Conservation (phyloP, 2,113 vertebrate genomes). For the Gambusia affinis region DNA sequence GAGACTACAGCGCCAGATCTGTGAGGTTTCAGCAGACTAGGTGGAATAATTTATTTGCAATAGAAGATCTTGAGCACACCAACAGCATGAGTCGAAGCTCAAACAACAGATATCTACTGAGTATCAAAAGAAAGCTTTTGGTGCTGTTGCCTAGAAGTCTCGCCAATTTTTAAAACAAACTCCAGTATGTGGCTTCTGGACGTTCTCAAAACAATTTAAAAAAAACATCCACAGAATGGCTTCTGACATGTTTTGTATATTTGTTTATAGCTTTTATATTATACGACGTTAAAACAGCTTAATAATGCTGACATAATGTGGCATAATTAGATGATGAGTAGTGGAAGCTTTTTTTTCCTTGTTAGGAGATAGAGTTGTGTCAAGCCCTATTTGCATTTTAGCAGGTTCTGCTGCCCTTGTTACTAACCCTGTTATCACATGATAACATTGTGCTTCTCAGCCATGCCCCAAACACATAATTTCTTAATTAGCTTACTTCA, state of each 20-base stretch:
- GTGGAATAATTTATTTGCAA: constrained; percentile 46
- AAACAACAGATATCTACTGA: constrained; percentile 16
- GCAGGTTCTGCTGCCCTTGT: constrained; percentile 32
- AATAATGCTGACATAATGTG: background rate
- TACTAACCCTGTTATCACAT: constrained; percentile 52
- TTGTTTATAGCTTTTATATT: background rate
- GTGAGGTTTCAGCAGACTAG: constrained; percentile 25
- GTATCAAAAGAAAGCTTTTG: constrained; percentile 12
- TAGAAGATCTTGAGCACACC: constrained; percentile 21
- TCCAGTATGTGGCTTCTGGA: constrained; percentile 9
- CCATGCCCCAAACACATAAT: constrained; percentile 38
- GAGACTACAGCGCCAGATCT: constrained; percentile 22
- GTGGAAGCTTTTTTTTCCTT: constrained; percentile 9
- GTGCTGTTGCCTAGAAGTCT: background rate
- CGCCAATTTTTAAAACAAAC: constrained; percentile 23
- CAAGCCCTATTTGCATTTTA: constrained; percentile 53
- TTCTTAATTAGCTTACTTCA: constrained; percentile 52
- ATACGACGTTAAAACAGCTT: background rate
- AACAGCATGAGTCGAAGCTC: constrained; percentile 6
- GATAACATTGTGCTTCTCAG: constrained; percentile 50
- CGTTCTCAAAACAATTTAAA: constrained; percentile 1
- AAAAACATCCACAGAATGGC: background rate
- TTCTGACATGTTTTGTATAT: background rate
- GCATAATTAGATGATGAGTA: background rate
- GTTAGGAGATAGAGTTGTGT: constrained; percentile 7